A percentile compares a stretch with the other conserved stretches of the same genome.
These are phyloP conservation scores for Drosophila sproati DNA, from an alignment of 1,140 invertebrate species.

Conservation along the genomic window DNA sequence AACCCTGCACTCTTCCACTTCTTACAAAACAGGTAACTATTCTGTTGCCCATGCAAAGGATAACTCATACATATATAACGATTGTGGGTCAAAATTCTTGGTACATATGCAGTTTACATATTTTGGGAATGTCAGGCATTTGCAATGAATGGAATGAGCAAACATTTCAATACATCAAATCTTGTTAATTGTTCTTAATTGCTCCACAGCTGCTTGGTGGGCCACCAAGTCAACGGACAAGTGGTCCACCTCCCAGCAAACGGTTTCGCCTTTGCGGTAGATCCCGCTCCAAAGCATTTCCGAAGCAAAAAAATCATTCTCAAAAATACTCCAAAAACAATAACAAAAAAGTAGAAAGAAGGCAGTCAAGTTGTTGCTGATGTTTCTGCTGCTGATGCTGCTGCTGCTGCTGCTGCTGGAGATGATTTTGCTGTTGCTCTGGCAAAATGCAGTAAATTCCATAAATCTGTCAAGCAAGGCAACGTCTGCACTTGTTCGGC, in stretches of 20 bases:
- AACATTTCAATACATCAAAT: conserved; percentile 71
- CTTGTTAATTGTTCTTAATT: conserved; percentile 75
- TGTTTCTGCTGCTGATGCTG: conserved; percentile 4
- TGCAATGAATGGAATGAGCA: conserved; percentile 14
- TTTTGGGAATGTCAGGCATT: conserved; percentile 27
- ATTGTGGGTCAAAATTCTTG: conserved; percentile 14
- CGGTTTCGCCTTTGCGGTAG: conserved; percentile 45
- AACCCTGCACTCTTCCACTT: no score
- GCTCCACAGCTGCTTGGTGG: conserved; percentile 40
- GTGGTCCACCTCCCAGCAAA: conserved; percentile 57
- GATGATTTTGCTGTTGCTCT: conserved; percentile 26
- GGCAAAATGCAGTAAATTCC: conserved; percentile 72
- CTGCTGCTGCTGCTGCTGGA: conserved; percentile 4
- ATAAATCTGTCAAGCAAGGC: conserved; percentile 79
- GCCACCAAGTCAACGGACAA: conserved; percentile 9
- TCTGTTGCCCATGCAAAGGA: no score
- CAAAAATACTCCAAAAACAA: conserved; percentile 35
- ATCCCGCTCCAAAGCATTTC: conserved; percentile 57
- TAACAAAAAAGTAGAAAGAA: conserved; percentile 12
- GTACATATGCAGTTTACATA: conserved; percentile 6
- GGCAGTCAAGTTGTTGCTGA: conserved; percentile 23
- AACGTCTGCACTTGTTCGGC: conserved; percentile 78
- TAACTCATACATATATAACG: conserved; percentile 2
- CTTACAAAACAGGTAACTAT: no score
- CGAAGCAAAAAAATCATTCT: conserved; percentile 42